Evolutionary conservation across 2,888 invertebrate species (phyloP).

Genomic region (Caenorhabditis sulstoni): DNA sequence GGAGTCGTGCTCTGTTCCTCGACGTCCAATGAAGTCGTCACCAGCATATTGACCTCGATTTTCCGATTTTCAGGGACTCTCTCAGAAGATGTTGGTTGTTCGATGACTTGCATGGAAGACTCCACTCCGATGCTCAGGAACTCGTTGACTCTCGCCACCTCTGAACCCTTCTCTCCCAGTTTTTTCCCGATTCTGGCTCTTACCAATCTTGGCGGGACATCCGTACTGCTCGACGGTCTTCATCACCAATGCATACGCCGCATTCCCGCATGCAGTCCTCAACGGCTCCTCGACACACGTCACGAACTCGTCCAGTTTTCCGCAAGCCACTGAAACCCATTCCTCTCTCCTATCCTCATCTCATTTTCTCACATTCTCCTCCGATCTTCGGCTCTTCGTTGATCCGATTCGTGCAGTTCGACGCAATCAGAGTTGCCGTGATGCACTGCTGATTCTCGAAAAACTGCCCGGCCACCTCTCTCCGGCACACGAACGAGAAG

Average conservation of each 20-base stretch:
- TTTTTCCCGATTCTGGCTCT: background rate
- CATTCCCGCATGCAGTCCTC: constrained; percentile 38
- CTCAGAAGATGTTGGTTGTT: constrained; percentile 1
- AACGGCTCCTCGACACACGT: constrained; percentile 51
- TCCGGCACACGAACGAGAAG: constrained; percentile 38
- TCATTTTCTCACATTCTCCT: constrained; percentile 30
- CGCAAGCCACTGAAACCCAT: constrained; percentile 38
- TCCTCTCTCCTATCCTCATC: background rate
- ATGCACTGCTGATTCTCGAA: constrained; percentile 44
- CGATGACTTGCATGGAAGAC: constrained; percentile 2
- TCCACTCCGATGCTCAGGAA: constrained; percentile 31
- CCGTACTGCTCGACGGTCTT: constrained; percentile 47
- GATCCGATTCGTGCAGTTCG: constrained; percentile 42
- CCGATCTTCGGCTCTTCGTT: constrained; percentile 46
- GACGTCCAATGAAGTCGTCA: constrained; percentile 24
- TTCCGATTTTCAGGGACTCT: background rate
- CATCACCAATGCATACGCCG: constrained; percentile 49
- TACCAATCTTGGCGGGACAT: constrained; percentile 47
- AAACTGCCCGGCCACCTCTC: constrained; percentile 14
- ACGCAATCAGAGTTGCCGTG: constrained; percentile 5
- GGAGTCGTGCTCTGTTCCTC: constrained; percentile 21
- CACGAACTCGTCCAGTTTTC: constrained; percentile 50
- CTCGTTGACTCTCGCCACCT: constrained; percentile 42
- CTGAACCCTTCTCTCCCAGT: background rate
- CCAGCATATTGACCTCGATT: constrained; percentile 27